Evolutionary conservation across 2,797 vertebrate species (phyloP).

Genomic region (Oreochromis mossambicus): DNA sequence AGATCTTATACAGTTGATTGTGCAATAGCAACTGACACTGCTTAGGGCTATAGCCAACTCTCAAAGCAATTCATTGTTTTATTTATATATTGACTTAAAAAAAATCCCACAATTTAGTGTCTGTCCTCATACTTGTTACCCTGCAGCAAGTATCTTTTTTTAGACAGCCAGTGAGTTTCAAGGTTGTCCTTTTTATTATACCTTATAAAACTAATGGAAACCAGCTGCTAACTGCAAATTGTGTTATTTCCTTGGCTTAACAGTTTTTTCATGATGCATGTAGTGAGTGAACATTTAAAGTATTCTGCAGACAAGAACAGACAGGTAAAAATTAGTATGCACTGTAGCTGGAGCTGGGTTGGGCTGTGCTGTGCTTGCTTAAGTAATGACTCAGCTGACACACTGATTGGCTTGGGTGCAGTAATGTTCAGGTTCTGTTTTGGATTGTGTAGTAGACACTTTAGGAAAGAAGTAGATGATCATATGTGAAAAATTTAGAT

Average conservation of each 20-base stretch:
- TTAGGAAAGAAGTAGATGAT: not conserved
- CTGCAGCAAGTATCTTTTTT: not conserved
- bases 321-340: not conserved
- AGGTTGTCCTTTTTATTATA: not conserved
- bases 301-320: not conserved
- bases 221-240: not conserved
- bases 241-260: not conserved
- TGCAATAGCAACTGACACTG: not conserved
- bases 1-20: not conserved
- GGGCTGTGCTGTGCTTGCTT: not conserved
- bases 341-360: not conserved
- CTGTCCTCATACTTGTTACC: not conserved
- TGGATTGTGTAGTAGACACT: not conserved
- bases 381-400: not conserved
- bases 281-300: not conserved
- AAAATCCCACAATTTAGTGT: not conserved
- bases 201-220: not conserved
- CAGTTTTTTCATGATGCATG: not conserved
- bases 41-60: not conserved
- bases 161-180: not conserved
- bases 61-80: not conserved
- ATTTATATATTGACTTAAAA: not conserved
- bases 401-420: not conserved
- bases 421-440: not conserved
- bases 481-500: not conserved